Evolutionary conservation across 2,888 invertebrate genomes (phyloP), one percentile per base, ranked within the genome.

Genomic region (Scelioninae gen. 1): DNA sequence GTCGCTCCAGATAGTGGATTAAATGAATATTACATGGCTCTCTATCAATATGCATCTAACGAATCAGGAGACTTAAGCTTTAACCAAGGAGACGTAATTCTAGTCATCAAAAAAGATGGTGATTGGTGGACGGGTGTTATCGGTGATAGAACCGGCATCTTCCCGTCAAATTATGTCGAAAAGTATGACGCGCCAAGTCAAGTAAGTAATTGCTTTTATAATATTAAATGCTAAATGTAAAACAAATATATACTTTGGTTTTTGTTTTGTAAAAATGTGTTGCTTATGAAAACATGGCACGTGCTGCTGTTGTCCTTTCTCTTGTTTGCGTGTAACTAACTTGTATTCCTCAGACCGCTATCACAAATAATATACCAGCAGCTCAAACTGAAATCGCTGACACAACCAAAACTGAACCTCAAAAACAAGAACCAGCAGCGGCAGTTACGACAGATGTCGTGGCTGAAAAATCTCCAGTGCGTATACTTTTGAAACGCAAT

Each of bases 71-170:
- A 99, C 93, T 93, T 99, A 79, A 95, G 94, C 78, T 99, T 99
- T 93, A 96, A 96, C 86, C 94, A 94, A 84, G 95, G 98, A 0
- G 99, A 99, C 92, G 93, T 96, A 87, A 96, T 99, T 77, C 94
- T 95, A 86, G 98, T 99, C 0, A 94, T 95, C 45, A 96, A 97
- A 84, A 95, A 96, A 83, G 98, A 99, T 82, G 99, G 98, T 0
- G 99, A 99, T 91, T 99, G 99, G 99, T 99, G 99, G 99, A 98
- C 98, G 5, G 99, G 99, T 32, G 95, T 95, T 85, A 95, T 98
- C 86, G 97, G 96, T 47, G 94, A 95, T 87, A 94, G 95, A 84
- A 95, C 94, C 9, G 99, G 99, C 71, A 98, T 99, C 86, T 99
- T 99, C 93, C 99, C 99, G 0, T 98, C 98, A 1, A 99, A 98